Base-by-base conservation (phyloP, 2,797 vertebrate genomes). In the Nyctalus aviator region DNA sequence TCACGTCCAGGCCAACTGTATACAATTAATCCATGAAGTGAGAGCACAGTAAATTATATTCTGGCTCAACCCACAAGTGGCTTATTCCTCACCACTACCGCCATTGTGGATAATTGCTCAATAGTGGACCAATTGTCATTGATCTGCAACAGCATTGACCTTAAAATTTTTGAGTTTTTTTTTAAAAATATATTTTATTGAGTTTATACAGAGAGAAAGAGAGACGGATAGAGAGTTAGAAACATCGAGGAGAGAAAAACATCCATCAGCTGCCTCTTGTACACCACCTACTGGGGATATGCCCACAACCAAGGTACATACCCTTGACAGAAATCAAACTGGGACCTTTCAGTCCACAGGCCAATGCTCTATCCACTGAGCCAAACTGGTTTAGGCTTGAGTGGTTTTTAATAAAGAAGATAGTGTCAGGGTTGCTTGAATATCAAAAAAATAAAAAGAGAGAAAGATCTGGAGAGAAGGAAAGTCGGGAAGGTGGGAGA, bases 91-190 rank as follows among this genome's bases (percentile, higher is more conserved):
- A 85, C 71, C 46, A 30, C 64, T 75, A 27, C 11, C 90, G 27
- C 20, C 20, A 92, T 48, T 94, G 41, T 10, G 53, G n/a, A 68
- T 75, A 94, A 94, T 69, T 90, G 44, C n/a, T 91, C 68, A 90
- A 48, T 13, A 73, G 78, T 66, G 81, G n/a, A n/a, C n/a, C n/a
- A 78, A 66, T 25, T 32, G 79, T 14, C 83, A 37, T 32, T 75
- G n/a, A 68, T 79, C 59, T 78, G 71, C 3, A 59, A 5, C 4
- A 87, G n/a, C 77, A 91, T 66, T 93, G 4, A n/a, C 71, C 57
- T 90, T 89, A 57, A 86, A 94, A 87, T 37, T 37, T 37, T 37
- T 37, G 37, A 37, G 37, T 37, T 37, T n/a, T n/a, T n/a, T n/a
- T n/a, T n/a, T 37, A 37, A 37, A 37, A 37, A 37, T 37, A 37